These are phyloP conservation scores for Neodiprion lecontei DNA, from an alignment of 1,140 invertebrate genomes.

Conservation along the genomic window DNA sequence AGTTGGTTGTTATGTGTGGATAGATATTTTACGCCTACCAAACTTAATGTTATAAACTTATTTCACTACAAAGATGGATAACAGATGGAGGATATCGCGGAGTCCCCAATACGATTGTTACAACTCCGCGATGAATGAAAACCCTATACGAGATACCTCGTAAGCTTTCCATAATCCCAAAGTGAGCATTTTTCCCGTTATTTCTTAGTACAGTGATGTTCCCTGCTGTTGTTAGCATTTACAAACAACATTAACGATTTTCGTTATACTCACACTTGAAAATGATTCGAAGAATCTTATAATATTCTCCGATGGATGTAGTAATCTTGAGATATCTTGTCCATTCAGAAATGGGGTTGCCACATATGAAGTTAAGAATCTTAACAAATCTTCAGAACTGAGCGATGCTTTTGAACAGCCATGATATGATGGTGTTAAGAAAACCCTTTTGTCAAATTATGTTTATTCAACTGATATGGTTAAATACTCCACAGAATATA, in stretches of 20 bases:
- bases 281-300: background rate
- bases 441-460: no score
- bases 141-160: constrained; percentile 15
- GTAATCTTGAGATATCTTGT: background rate
- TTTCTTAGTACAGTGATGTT: background rate
- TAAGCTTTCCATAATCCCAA: constrained; percentile 23
- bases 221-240: background rate
- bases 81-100: background rate
- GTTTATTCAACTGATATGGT: no score
- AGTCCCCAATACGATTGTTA: constrained; percentile 13
- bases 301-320: background rate
- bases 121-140: constrained; percentile 13
- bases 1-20: constrained; percentile 2
- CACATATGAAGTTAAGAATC: background rate
- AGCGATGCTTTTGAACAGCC: no score
- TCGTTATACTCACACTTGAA: background rate
- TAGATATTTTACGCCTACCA: constrained; percentile 27
- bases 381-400: no score
- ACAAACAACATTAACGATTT: background rate
- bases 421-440: no score
- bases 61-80: constrained; percentile 29
- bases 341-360: background rate
- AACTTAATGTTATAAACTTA: constrained; percentile 31
- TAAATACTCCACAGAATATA: no score
- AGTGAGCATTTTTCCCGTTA: background rate